Base-by-base conservation (phyloP, 2,797 vertebrate species). In the Euthynnus affinis region DNA sequence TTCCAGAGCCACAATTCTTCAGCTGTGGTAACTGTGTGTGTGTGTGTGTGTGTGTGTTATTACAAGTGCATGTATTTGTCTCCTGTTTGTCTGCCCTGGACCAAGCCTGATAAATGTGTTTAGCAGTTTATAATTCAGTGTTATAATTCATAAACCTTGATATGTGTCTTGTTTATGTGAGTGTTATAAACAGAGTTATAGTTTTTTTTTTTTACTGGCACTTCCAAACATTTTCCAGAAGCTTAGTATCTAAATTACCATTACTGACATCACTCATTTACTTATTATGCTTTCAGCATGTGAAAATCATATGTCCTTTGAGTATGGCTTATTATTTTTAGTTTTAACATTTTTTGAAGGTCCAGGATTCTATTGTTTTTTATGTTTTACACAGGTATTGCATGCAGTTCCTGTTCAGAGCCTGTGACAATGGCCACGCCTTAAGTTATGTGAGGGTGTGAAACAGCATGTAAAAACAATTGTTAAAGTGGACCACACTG, bases 121-220 rank as follows among this genome's bases (percentile, higher is more conserved):
- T 60, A 68, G 27, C 59, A 61, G n/a, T 59, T 78, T 71, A 44
- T 68, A 29, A n/a, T n/a, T n/a, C n/a, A 61, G 18, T 70, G 53
- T 25, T 34, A 27, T 15, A 10, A 14, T 57, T 15, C 53, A n/a
- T 55, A 13, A 55, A 22, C 52, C 37, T 9, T 34, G 2, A 62
- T 8, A 25, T n/a, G n/a, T n/a, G n/a, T n/a, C n/a, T n/a, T 1
- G 9, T 22, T 66, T 12, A n/a, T 27, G 20, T 53, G 17, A 57
- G 22, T 44, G 10, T 37, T 51, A 34, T 66, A 42, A 42, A 27
- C 5, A 18, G 2, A 55, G 10, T 7, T 34, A 9, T 14, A 51
- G 1, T 55, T 23, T 55, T 9, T 1, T 61, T n/a, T 25, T 20
- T 40, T 61, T 40, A n/a, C 5, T 61, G 18, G 29, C 8, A 4